A percentile compares a stretch with the other conserved stretches of the same genome.
phyloP scores from a whole-genome alignment of 2,888 invertebrate genomes.

The Agrilus cyanescens region DNA sequence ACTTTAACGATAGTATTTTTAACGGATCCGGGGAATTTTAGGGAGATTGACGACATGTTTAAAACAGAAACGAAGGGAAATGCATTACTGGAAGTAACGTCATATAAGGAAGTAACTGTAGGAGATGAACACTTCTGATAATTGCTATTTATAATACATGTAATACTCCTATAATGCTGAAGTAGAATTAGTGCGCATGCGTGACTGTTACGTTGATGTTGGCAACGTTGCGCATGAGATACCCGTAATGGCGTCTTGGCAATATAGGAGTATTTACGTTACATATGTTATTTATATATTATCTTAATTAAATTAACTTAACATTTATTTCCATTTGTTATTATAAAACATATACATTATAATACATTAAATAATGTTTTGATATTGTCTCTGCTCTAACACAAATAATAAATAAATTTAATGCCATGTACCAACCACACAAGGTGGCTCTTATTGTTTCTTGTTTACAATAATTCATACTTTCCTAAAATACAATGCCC shows the following conservation, averaged over 20 bases:
- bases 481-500: slow-evolving; percentile 9
- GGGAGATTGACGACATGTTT: slow-evolving; percentile 77
- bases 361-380: too few relatives aligned
- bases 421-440: too few relatives aligned
- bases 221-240: too few relatives aligned
- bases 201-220: too few relatives aligned
- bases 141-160: neutral
- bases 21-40: slow-evolving; percentile 87
- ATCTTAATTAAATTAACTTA: neutral
- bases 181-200: neutral
- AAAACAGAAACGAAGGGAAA: slow-evolving; percentile 75
- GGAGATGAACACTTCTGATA: slow-evolving; percentile 51
- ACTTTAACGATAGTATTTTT: slow-evolving; percentile 68
- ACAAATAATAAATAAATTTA: too few relatives aligned
- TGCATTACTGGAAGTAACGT: slow-evolving; percentile 81
- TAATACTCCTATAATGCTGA: neutral
- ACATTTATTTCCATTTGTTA: too few relatives aligned
- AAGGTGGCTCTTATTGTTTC: too few relatives aligned
- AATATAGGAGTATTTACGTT: too few relatives aligned
- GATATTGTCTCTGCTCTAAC: too few relatives aligned
- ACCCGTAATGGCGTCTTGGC: too few relatives aligned
- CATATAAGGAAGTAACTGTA: slow-evolving; percentile 83
- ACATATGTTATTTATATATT: neutral
- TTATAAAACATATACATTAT: too few relatives aligned
- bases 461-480: slow-evolving; percentile 1